Evolutionary conservation across 2,113 vertebrate species (phyloP), one percentile per base, ranked within the genome.

Genomic region (Sinocyclocheilus anshuiensis): DNA sequence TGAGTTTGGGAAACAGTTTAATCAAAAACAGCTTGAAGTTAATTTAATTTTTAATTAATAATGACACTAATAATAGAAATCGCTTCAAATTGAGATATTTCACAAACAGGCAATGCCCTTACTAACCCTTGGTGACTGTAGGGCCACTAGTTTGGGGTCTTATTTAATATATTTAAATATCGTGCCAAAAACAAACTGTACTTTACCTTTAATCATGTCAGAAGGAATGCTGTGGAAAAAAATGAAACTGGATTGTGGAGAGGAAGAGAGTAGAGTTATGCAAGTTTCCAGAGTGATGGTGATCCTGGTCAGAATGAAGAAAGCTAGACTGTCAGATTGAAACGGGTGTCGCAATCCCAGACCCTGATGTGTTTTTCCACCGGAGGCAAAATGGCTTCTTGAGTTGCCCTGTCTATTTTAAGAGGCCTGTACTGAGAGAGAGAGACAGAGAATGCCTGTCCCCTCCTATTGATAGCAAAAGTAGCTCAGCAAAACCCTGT

Each of bases 341-440:
- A 83, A 53, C n/a, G 83, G 5, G 85, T 88, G 93, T 93, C 81
- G 91, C 90, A 94, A 94, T 92, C 87, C 33, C 86, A 80, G 48
- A 85, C 87, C 78, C 77, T 45, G 36, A 42, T 84, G 1, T 91
- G 88, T 93, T 92, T 92, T 92, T 90, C 87, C 85, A 65, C 67
- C 72, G 18, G 36, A 42, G 82, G 24, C 29, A 36, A 83, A 33
- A 48, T 13, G 1, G 80, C 83, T 91, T 89, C 90, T 91, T 86
- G 63, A 87, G 87, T 91, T 91, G 86, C 88, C 80, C 78, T 36
- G 63, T 88, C 87, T 90, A 90, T 88, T 90, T 90, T 84, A 59
- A 67, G 89, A 88, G 11, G 59, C 18, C 72, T 77, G 78, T 84
- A 24, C 48, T 39, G 1, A 18, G 48, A 12, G 26, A 26, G 50